Base-by-base conservation (phyloP, 2,888 invertebrate species). In the Drosophila subquinaria region DNA sequence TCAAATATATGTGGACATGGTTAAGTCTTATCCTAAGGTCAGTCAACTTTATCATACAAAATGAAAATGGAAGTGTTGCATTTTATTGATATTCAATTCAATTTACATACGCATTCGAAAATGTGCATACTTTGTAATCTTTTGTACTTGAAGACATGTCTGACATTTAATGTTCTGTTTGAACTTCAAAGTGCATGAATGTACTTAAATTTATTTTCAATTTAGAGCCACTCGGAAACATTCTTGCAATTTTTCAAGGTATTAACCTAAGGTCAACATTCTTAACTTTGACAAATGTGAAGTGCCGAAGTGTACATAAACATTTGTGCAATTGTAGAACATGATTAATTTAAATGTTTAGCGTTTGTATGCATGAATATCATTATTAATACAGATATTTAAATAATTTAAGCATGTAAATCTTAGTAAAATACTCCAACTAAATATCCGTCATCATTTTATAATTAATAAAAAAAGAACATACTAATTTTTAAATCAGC, bases 241-340 rank as follows among this genome's bases (percentile, higher is more conserved):
- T 45, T 45, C 56, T 23, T 23, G 43, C 20, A 56, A n/a, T 43
- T 43, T 20, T 10, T 15, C 56, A 56, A 45, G 56, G 43, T 43
- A 35, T 45, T 56, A 10, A 23, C 33, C n/a, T 13, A 33, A 35
- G 35, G 56, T 56, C 43, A 43, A 13, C 56, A 35, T 20, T 33
- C 56, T 45, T 35, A 57, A 35, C 33, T 8, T 17, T 17, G 13
- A 10, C 33, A 35, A 20, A 23, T n/a, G 23, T 23, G 15, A 38
- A 38, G n/a, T 52, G 52, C 23, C 23, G 15, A 15, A 45, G 17
- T 20, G 50, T 20, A 11, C 17, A 35, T 17, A 20, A 20, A 20
- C 20, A 47, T 23, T 23, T 10, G 11, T 45, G 13, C 15, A 9
- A 11, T 15, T 33, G 33, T 50, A 20, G 8, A 35, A 51, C 17